These are phyloP conservation scores for Phortica variegata DNA, from an alignment of 1,140 invertebrate genomes.

Conservation along the genomic window DNA sequence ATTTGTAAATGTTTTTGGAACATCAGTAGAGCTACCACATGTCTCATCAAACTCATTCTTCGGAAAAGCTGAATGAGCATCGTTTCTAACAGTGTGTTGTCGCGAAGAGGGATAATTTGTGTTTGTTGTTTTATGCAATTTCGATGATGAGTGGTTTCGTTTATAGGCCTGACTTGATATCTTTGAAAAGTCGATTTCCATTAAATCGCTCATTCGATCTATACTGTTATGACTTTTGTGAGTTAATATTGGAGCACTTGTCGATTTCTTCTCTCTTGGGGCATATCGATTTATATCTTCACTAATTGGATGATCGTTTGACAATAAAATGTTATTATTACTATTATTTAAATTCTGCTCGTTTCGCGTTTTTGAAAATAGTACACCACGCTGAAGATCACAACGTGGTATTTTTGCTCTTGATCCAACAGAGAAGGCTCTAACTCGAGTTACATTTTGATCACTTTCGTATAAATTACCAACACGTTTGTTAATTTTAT, in stretches of 20 bases:
- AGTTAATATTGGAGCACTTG: conserved; percentile 63
- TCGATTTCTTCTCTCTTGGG: conserved; percentile 59
- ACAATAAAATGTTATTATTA: conserved; percentile 31
- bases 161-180: no score
- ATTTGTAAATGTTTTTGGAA: conserved; percentile 2
- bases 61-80: no score
- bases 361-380: conserved; percentile 28
- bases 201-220: conserved; percentile 72
- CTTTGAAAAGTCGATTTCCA: conserved; percentile 77
- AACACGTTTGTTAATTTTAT: conserved; percentile 38
- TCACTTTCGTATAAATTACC: conserved; percentile 37
- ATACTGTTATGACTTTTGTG: conserved; percentile 65
- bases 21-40: conserved; percentile 13
- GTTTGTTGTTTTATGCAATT: no score
- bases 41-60: no score
- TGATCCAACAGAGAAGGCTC: conserved; percentile 73
- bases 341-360: conserved; percentile 30
- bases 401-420: conserved; percentile 60
- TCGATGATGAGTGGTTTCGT: conserved; percentile 40
- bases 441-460: conserved; percentile 57
- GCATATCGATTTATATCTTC: conserved; percentile 4
- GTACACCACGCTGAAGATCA: conserved; percentile 35
- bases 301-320: conserved; percentile 10
- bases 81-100: no score
- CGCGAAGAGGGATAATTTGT: conserved; percentile 26